Evolutionary conservation across 2,888 invertebrate species (phyloP).

Genomic region (Scaptomyza tumidula): DNA sequence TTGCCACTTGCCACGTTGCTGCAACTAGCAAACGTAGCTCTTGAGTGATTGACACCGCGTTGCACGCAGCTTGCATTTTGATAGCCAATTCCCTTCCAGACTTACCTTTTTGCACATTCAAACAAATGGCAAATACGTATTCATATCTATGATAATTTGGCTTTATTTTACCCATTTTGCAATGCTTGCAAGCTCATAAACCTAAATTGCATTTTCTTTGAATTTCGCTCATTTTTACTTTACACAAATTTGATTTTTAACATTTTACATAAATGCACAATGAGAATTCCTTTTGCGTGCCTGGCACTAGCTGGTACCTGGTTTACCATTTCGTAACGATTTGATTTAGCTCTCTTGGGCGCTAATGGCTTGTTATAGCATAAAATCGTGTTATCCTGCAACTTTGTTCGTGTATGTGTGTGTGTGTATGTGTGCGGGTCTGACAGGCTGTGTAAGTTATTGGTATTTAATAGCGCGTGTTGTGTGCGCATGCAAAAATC

Average conservation of each 20-base stretch:
- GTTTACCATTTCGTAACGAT: slow-evolving; percentile 29
- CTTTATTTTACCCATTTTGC: slow-evolving; percentile 23
- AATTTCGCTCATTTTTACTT: slow-evolving; percentile 44
- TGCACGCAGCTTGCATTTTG: slow-evolving; percentile 73
- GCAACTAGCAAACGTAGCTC: slow-evolving; percentile 12
- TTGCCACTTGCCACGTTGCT: slow-evolving; percentile 34
- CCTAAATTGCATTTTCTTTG: slow-evolving; percentile 68
- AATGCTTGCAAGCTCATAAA: slow-evolving; percentile 50
- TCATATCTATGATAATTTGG: slow-evolving; percentile 58
- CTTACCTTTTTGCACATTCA: too few species aligned
- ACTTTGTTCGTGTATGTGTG: too few species aligned
- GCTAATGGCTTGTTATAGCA: slow-evolving; percentile 62
- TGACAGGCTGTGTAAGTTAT: slow-evolving; percentile 66
- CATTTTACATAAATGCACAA: slow-evolving; percentile 49
- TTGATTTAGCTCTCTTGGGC: slow-evolving; percentile 23
- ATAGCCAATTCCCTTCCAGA: slow-evolving; percentile 17
- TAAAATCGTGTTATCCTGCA: slow-evolving; percentile 57
- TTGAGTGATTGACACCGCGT: slow-evolving; percentile 70
- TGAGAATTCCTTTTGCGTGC: slow-evolving; percentile 51
- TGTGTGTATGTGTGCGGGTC: slow-evolving; percentile 34
- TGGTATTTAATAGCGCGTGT: slow-evolving; percentile 70
- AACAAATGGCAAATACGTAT: slow-evolving; percentile 57
- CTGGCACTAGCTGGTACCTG: slow-evolving; percentile 67
- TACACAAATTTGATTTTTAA: not conserved
- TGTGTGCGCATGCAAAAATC: slow-evolving; percentile 48